Percentiles rank a stretch among this genome's conserved stretches.
Conservation (phyloP, 2,888 invertebrate genomes). For the Dione vanillae region DNA sequence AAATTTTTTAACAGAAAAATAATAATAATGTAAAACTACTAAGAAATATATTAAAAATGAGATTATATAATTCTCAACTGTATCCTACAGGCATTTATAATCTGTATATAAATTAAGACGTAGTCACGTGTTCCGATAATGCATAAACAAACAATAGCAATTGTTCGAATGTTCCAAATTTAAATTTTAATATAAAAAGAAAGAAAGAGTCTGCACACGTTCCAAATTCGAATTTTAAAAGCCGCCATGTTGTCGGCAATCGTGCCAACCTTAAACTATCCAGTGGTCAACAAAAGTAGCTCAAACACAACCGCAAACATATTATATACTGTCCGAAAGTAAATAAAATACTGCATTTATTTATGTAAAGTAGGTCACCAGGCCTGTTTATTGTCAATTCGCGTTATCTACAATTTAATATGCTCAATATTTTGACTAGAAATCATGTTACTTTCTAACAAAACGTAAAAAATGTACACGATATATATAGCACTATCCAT, state of each 20-base stretch:
- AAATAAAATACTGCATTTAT: constrained; percentile 70
- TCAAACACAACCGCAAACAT: constrained; percentile 47
- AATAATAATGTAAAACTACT: constrained; percentile 30
- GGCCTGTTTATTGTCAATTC: constrained; percentile 83
- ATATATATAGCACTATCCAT: constrained; percentile 76
- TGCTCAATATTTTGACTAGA: constrained; percentile 85
- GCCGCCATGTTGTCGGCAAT: constrained; percentile 24
- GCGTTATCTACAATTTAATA: constrained; percentile 81
- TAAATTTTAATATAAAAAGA: not conserved
- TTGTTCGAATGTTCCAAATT: not conserved
- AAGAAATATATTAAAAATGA: constrained; percentile 42
- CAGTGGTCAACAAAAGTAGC: constrained; percentile 42
- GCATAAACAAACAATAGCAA: not conserved
- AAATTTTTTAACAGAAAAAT: constrained; percentile 41
- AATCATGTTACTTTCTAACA: constrained; percentile 82
- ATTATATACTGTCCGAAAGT: constrained; percentile 56
- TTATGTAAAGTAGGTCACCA: constrained; percentile 57
- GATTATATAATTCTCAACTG: constrained; percentile 29
- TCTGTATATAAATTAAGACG: not conserved
- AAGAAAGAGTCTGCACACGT: not conserved
- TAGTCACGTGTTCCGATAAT: not conserved
- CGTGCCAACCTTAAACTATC: constrained; percentile 44
- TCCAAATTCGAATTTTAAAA: constrained; percentile 6
- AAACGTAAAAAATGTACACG: constrained; percentile 79
- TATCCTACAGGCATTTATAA: constrained; percentile 21